Base-by-base conservation (phyloP, 2,888 invertebrate genomes). In the Xestia c-nigrum region DNA sequence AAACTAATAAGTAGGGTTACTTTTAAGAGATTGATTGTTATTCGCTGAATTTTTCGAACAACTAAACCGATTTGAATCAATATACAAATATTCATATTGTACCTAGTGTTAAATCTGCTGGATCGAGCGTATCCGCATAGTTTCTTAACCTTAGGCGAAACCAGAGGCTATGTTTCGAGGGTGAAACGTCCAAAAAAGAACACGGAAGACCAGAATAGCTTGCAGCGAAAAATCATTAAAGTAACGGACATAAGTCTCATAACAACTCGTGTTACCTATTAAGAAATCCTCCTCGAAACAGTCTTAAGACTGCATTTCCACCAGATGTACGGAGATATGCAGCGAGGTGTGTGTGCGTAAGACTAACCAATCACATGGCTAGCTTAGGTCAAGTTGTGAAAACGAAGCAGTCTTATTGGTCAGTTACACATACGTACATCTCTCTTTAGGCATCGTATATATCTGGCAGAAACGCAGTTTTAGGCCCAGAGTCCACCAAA, bases 201-300 rank as follows among this genome's bases (percentile, higher is more conserved):
- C n/a, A 14, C 47, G 5, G 40, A 47, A 7, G 16, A 31, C 57
- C 24, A 40, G 4, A 52, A 38, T 5, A 5, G 19, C n/a, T n/a
- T 68, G 24, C 40, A 47, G 38, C 1, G 21, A 57, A 46, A 55
- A 24, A 16, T 31, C 43, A 6, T 31, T 43, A 16, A 19, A n/a
- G 2, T 31, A 16, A 16, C 7, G 16, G 6, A 43, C 0, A 16
- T 12, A 14, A 73, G 19, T 74, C 14, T 16, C 16, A 21, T 5
- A 73, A 9, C 2, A 43, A 43, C 6, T 52, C 9, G 5, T 40
- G 3, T n/a, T 61, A 50, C n/a, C 7, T 14, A 38, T n/a, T 57
- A 24, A 24, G 10, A 47, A 55, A 70, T 40, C 31, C 3, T 16
- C n/a, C 52, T 78, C 70, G 24, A 57, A 76, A 31, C 78, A 55